A percentile compares a stretch with the other conserved stretches of the same genome.
Conservation (phyloP, 2,888 invertebrate species). For the Anoncus sp. region DNA sequence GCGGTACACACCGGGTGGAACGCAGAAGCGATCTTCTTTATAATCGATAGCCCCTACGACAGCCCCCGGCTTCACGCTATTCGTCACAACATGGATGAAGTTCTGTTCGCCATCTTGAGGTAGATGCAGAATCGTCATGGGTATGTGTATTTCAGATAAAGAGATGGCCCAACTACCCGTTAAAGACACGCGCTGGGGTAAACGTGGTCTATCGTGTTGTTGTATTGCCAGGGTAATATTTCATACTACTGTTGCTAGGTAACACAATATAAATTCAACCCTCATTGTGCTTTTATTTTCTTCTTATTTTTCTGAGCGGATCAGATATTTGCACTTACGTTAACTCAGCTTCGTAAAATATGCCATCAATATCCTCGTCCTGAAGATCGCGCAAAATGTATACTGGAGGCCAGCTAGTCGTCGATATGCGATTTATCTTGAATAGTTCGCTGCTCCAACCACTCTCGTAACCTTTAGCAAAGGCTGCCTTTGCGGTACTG, state of each 20-base stretch:
- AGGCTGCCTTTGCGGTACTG: conserved; percentile 8
- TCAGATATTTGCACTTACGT: neutral
- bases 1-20: neutral
- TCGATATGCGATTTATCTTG: too few species aligned
- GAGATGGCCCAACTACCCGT: conserved; percentile 19
- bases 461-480: conserved; percentile 3
- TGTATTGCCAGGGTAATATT: conserved; percentile 18
- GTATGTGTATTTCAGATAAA: conserved; percentile 40
- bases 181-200: conserved; percentile 29
- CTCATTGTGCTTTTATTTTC: neutral
- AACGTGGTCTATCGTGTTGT: conserved; percentile 34
- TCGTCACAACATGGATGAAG: conserved; percentile 14
- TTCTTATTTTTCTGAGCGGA: neutral
- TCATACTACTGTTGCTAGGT: conserved; percentile 14
- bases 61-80: neutral
- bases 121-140: conserved; percentile 33
- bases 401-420: neutral
- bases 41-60: neutral
- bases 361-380: conserved; percentile 1
- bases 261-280: conserved; percentile 2
- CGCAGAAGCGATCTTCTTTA: neutral
- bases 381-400: conserved; percentile 1
- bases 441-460: conserved; percentile 1
- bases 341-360: neutral
- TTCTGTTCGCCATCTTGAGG: conserved; percentile 11